Percentiles rank a stretch among this genome's conserved stretches.
Evolutionary conservation across 2,113 vertebrate species (phyloP).

Genomic region (Hemiprocne comata): DNA sequence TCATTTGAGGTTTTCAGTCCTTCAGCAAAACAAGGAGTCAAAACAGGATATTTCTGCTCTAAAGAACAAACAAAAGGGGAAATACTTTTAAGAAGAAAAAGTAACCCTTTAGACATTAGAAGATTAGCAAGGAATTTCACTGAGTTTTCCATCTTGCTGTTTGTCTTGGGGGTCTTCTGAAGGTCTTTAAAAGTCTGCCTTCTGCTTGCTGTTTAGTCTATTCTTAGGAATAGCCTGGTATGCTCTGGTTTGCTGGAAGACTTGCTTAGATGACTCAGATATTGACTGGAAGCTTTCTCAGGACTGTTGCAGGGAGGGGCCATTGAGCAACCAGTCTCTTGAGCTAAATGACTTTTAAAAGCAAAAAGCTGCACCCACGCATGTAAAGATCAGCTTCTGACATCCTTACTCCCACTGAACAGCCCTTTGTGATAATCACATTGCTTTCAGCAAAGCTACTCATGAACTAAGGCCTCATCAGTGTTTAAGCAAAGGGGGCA

Average conservation of each 20-base stretch:
- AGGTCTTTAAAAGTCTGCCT: neutral
- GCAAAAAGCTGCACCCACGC: neutral
- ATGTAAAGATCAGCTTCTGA: slow-evolving; percentile 12
- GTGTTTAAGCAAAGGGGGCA: neutral
- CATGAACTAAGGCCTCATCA: neutral
- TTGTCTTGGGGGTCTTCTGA: neutral
- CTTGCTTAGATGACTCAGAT: slow-evolving; percentile 63
- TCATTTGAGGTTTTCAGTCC: slow-evolving; percentile 27
- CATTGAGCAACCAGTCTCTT: slow-evolving; percentile 34
- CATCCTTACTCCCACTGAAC: neutral
- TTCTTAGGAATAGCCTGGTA: slow-evolving; percentile 53
- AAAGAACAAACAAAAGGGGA: neutral
- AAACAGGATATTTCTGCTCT: slow-evolving; percentile 31
- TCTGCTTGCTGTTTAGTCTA: slow-evolving; percentile 32
- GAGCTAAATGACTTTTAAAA: neutral
- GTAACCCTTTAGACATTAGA: neutral
- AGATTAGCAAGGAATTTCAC: neutral
- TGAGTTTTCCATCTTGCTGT: neutral
- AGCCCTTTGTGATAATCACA: neutral
- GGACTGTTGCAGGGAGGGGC: neutral
- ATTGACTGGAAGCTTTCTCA: slow-evolving; percentile 60
- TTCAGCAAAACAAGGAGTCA: neutral
- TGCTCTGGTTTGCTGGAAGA: slow-evolving; percentile 50
- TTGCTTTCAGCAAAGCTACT: neutral
- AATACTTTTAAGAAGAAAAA: neutral